These are phyloP conservation scores for Aptenodytes patagonicus DNA, from an alignment of 2,113 vertebrate species.

Conservation along the genomic window DNA sequence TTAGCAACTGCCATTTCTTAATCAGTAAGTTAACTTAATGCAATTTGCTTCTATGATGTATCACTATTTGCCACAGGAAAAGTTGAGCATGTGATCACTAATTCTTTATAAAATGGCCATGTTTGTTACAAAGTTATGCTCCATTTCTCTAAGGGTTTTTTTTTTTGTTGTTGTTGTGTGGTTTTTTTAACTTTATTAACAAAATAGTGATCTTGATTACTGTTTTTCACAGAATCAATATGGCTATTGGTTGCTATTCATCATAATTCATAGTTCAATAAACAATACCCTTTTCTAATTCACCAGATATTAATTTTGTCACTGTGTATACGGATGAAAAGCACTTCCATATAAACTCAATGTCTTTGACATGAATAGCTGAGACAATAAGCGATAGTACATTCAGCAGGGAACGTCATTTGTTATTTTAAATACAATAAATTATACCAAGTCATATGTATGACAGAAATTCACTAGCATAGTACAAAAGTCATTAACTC, in stretches of 20 bases:
- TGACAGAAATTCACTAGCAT: background rate
- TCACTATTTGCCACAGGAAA: background rate
- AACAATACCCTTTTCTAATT: background rate
- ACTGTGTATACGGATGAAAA: background rate
- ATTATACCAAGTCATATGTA: background rate
- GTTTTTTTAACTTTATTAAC: background rate
- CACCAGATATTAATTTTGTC: background rate
- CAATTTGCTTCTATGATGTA: background rate
- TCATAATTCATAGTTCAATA: background rate
- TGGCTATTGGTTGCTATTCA: background rate
- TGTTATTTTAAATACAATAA: background rate
- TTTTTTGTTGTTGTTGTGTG: background rate
- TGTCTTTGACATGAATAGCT: background rate
- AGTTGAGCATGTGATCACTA: background rate
- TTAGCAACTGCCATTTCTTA: background rate
- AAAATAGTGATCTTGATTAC: background rate
- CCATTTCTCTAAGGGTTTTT: background rate
- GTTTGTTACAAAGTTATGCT: background rate
- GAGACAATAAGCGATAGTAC: background rate
- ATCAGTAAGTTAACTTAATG: background rate
- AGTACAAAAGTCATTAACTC: slow-evolving; percentile 5
- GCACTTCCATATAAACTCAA: background rate
- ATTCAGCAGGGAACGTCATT: background rate
- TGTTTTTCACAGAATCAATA: background rate
- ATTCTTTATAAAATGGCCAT: background rate